Evolutionary conservation across 2,113 vertebrate genomes (phyloP).

Genomic region (Poeciliopsis prolifica): DNA sequence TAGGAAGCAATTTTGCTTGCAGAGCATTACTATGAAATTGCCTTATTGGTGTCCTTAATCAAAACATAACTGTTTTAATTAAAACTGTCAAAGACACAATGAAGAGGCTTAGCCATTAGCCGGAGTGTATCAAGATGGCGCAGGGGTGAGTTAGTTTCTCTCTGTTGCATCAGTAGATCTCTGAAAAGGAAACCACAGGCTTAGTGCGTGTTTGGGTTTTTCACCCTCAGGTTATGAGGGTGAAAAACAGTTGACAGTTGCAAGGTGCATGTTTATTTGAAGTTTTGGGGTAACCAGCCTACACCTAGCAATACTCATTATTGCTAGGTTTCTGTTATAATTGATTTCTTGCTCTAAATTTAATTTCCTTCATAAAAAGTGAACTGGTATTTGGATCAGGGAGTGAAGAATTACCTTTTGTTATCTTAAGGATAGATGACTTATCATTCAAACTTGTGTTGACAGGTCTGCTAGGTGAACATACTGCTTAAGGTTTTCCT

Average conservation of each 20-base stretch:
- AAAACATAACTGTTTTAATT: slow-evolving; percentile 44
- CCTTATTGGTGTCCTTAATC: slow-evolving; percentile 53
- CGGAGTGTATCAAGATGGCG: slow-evolving; percentile 60
- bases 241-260: slow-evolving; percentile 24
- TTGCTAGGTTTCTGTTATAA: slow-evolving; percentile 3
- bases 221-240: slow-evolving; percentile 40
- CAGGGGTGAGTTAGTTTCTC: slow-evolving; percentile 68
- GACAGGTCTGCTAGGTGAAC: slow-evolving; percentile 36
- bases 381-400: neutral
- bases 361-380: slow-evolving; percentile 7
- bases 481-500: slow-evolving; percentile 46
- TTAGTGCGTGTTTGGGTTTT: slow-evolving; percentile 47
- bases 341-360: slow-evolving; percentile 2
- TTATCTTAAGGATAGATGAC: slow-evolving; percentile 12
- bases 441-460: slow-evolving; percentile 42
- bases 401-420: slow-evolving; percentile 12
- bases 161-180: slow-evolving; percentile 75
- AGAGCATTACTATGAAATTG: slow-evolving; percentile 51
- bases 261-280: slow-evolving; percentile 26
- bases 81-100: slow-evolving; percentile 60
- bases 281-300: slow-evolving; percentile 17
- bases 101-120: slow-evolving; percentile 46
- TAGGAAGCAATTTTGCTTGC: slow-evolving; percentile 43
- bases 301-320: neutral
- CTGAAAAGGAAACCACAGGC: slow-evolving; percentile 55